phyloP scores from a whole-genome alignment of 1,140 invertebrate genomes.

The Pteromalus puparum region DNA sequence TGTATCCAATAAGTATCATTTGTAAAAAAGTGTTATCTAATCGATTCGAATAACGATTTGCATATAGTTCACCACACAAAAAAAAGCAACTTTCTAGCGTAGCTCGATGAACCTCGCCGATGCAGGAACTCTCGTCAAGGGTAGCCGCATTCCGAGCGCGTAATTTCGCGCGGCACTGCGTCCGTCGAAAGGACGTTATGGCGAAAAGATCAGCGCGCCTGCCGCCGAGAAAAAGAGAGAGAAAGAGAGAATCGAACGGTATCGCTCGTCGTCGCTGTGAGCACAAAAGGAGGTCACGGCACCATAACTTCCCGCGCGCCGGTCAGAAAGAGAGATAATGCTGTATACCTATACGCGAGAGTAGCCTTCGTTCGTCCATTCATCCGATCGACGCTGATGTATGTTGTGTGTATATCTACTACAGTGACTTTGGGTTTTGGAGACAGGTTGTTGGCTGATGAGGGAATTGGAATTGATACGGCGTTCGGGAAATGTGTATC shows the following conservation, averaged over 20 bases:
- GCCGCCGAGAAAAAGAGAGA: not conserved
- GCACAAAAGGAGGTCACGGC: slow-evolving; percentile 31
- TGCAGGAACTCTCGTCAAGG: slow-evolving; percentile 50
- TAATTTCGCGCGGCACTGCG: slow-evolving; percentile 19
- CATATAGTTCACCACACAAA: too few relatives aligned
- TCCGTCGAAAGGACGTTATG: slow-evolving; percentile 15
- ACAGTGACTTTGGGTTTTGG: not conserved
- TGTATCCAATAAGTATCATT: not conserved
- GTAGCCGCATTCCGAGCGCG: slow-evolving; percentile 57
- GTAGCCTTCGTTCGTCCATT: not conserved
- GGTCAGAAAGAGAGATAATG: not conserved
- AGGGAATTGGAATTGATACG: too few relatives aligned
- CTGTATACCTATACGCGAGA: not conserved
- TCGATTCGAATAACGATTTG: not conserved
- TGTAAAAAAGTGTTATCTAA: not conserved
- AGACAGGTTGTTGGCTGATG: not conserved
- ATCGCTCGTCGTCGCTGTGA: slow-evolving; percentile 24
- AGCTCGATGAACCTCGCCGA: not conserved
- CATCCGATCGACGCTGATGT: not conserved
- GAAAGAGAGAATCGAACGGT: slow-evolving; percentile 31
- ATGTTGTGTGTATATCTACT: too few relatives aligned
- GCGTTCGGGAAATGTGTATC: too few relatives aligned
- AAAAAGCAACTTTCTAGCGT: not conserved
- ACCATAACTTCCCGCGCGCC: slow-evolving; percentile 6
- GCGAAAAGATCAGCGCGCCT: not conserved